Conservation (phyloP, 2,888 invertebrate genomes). For the Nebria brevicollis region DNA sequence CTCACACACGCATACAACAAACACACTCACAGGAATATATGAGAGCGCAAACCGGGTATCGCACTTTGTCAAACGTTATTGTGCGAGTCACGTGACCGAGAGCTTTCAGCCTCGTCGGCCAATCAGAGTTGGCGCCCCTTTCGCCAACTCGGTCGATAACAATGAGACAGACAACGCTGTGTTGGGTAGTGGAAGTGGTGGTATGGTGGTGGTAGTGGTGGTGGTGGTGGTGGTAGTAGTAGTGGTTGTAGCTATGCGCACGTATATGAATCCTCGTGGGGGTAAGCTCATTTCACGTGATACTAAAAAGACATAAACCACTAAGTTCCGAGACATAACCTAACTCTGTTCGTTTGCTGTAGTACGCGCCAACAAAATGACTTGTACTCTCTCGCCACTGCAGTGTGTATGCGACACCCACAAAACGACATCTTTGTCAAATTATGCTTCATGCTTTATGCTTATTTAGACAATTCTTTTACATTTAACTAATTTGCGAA, state of each 20-base stretch:
- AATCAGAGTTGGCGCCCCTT: slow-evolving; percentile 37
- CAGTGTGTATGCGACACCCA: background rate
- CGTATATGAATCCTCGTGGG: slow-evolving; percentile 45
- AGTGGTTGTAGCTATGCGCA: slow-evolving; percentile 21
- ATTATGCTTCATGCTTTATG: background rate
- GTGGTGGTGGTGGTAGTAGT: background rate
- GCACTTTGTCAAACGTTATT: slow-evolving; percentile 47
- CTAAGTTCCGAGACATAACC: slow-evolving; percentile 47
- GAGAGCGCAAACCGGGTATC: slow-evolving; percentile 31
- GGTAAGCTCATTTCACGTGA: slow-evolving; percentile 47
- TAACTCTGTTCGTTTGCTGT: slow-evolving; percentile 25
- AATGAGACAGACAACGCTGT: slow-evolving; percentile 44
- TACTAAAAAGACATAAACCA: slow-evolving; percentile 48
- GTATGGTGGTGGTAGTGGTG: background rate
- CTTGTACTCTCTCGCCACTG: slow-evolving; percentile 1
- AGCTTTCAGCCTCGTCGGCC: slow-evolving; percentile 29
- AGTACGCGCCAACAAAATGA: background rate
- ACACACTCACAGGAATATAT: background rate
- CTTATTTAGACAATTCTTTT: background rate
- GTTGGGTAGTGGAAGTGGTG: background rate
- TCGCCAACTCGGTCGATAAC: slow-evolving; percentile 45
- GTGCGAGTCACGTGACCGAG: slow-evolving; percentile 44
- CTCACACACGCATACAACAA: background rate
- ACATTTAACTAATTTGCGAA: background rate
- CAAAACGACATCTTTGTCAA: background rate